phyloP scores from a whole-genome alignment of 2,888 invertebrate genomes.

The Encarsia formosa region DNA sequence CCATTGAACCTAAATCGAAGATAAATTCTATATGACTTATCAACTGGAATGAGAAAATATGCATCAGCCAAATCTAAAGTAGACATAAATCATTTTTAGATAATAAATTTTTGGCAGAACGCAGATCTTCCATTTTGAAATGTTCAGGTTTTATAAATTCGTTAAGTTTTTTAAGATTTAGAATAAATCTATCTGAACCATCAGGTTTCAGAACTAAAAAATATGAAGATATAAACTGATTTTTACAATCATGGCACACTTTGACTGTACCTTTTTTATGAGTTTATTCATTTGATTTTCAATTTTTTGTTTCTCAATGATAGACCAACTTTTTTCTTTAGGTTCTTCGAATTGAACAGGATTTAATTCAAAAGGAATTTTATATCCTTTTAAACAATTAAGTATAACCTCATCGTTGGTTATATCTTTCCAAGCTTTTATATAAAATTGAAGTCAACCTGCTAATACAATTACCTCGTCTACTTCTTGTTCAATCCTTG shows the following conservation, averaged over 20 bases:
- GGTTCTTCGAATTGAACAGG: background rate
- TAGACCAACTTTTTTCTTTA: background rate
- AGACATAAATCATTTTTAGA: background rate
- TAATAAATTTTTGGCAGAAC: background rate
- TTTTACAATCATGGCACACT: background rate
- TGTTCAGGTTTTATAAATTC: background rate
- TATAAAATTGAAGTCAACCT: background rate
- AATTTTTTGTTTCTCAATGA: background rate
- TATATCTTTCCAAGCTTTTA: background rate
- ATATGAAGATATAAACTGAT: background rate
- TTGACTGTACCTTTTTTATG: background rate
- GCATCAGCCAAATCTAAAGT: background rate
- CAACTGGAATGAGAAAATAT: background rate
- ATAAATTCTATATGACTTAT: background rate
- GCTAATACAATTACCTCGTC: slow-evolving; percentile 2
- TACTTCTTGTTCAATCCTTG: background rate
- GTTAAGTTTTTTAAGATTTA: background rate
- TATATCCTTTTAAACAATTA: background rate
- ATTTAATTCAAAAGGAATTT: background rate
- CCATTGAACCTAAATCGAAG: background rate
- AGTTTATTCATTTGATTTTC: background rate
- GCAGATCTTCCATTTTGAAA: background rate
- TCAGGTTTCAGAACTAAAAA: background rate
- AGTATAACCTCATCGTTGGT: background rate
- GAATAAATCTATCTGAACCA: background rate